Percentiles rank a stretch among this genome's conserved stretches.
These are phyloP conservation scores for Lampris megalopsis DNA, from an alignment of 2,113 vertebrate genomes.

Conservation along the genomic window DNA sequence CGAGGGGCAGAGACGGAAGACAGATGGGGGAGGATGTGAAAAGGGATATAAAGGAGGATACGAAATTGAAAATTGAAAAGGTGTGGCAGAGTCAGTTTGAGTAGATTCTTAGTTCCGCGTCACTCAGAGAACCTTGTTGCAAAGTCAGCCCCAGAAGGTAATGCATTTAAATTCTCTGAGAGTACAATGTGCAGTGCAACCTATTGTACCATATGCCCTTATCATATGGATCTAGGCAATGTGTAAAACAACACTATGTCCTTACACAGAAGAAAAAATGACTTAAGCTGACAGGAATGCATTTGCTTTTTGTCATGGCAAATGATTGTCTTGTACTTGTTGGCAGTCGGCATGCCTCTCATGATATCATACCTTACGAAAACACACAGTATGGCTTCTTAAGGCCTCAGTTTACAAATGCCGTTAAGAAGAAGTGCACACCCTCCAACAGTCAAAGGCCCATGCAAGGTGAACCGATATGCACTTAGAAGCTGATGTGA, in stretches of 20 bases:
- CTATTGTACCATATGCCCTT: neutral
- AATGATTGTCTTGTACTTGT: constrained; percentile 8
- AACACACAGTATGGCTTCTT: constrained; percentile 13
- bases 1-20: constrained; percentile 4
- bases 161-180: neutral
- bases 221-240: neutral
- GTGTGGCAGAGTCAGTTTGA: neutral
- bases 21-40: neutral
- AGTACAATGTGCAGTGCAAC: neutral
- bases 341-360: constrained; percentile 16
- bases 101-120: neutral
- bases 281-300: neutral
- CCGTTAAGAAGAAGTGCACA: constrained; percentile 19
- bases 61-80: neutral
- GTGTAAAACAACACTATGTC: neutral
- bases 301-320: constrained; percentile 14
- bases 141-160: neutral
- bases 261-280: neutral
- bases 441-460: constrained; percentile 1
- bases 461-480: constrained; percentile 27
- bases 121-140: neutral
- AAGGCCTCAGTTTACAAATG: constrained; percentile 19
- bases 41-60: constrained; percentile 2
- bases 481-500: constrained; percentile 18
- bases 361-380: constrained; percentile 16